phyloP scores from a whole-genome alignment of 2,797 vertebrate genomes.

The Hyperoplus lanceolatus region DNA sequence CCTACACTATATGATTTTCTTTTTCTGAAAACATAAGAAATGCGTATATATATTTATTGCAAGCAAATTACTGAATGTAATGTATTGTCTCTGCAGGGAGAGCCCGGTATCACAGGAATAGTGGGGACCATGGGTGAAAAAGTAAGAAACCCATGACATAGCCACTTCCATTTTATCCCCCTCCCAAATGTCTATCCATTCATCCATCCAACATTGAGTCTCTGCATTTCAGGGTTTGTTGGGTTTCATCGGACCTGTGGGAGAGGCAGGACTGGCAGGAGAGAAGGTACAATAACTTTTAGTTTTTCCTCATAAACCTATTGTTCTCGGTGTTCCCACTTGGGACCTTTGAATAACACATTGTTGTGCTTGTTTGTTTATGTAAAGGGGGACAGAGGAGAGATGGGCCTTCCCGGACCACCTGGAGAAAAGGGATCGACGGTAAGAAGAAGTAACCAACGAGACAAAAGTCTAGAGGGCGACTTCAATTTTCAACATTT shows the following conservation, averaged over 20 bases:
- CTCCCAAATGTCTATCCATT: slow-evolving; percentile 32
- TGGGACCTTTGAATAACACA: slow-evolving; percentile 23
- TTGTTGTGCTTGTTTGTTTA: not conserved
- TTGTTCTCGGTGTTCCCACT: not conserved
- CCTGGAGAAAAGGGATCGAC: slow-evolving; percentile 95
- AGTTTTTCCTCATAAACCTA: slow-evolving; percentile 11
- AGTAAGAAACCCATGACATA: slow-evolving; percentile 82
- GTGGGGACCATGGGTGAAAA: slow-evolving; percentile 93
- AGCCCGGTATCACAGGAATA: slow-evolving; percentile 89
- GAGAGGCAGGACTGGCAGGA: slow-evolving; percentile 93
- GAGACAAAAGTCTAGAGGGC: no score
- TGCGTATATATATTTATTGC: not conserved
- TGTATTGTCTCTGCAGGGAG: slow-evolving; percentile 86
- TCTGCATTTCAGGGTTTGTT: slow-evolving; percentile 90
- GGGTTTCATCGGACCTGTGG: slow-evolving; percentile 95
- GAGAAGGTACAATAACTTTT: slow-evolving; percentile 90
- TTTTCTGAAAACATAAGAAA: slow-evolving; percentile 9
- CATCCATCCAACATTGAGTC: slow-evolving; percentile 44
- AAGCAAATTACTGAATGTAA: slow-evolving; percentile 2
- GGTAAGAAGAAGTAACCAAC: slow-evolving; percentile 83
- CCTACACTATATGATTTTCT: slow-evolving; percentile 4
- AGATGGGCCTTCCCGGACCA: slow-evolving; percentile 93
- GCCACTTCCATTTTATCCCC: slow-evolving; percentile 14
- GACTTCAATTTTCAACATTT: not conserved
- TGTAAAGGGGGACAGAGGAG: slow-evolving; percentile 93